phyloP scores from a whole-genome alignment of 2,113 vertebrate genomes.

The Tachycineta bicolor region DNA sequence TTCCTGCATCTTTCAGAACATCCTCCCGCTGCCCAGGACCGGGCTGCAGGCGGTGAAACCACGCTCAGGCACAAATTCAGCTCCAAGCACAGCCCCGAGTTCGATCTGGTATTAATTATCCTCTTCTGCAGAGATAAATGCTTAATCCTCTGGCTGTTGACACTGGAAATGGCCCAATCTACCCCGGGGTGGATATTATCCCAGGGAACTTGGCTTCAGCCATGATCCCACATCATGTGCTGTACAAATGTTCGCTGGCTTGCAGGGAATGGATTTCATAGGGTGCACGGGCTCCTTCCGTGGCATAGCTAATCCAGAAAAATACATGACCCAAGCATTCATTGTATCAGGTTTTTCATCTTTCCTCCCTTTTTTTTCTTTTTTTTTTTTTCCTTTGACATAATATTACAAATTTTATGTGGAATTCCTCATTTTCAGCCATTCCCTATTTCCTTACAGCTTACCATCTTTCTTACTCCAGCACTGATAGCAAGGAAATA shows the following conservation, averaged over 20 bases:
- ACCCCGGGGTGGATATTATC: constrained; percentile 37
- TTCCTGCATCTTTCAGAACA: neutral
- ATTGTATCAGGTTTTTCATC: constrained; percentile 15
- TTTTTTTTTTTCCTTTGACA: neutral
- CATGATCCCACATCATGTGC: constrained; percentile 11
- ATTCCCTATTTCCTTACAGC: neutral
- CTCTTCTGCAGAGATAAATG: constrained; percentile 62
- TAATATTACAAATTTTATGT: neutral
- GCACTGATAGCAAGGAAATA: neutral
- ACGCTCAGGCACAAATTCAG: neutral
- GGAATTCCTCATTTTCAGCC: neutral
- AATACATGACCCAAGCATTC: constrained; percentile 26
- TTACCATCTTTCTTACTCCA: neutral
- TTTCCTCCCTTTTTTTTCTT: neutral
- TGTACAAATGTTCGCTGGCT: constrained; percentile 49
- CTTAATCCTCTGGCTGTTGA: constrained; percentile 72
- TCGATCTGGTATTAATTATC: constrained; percentile 69
- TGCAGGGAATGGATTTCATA: constrained; percentile 9
- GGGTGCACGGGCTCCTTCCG: neutral
- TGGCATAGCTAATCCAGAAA: constrained; percentile 21
- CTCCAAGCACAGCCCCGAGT: neutral
- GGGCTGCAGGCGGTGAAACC: neutral
- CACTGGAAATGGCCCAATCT: constrained; percentile 66
- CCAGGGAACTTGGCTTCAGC: constrained; percentile 52
- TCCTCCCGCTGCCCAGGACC: neutral